Base-by-base conservation (phyloP, 2,888 invertebrate genomes). In the Volucella inflata region DNA sequence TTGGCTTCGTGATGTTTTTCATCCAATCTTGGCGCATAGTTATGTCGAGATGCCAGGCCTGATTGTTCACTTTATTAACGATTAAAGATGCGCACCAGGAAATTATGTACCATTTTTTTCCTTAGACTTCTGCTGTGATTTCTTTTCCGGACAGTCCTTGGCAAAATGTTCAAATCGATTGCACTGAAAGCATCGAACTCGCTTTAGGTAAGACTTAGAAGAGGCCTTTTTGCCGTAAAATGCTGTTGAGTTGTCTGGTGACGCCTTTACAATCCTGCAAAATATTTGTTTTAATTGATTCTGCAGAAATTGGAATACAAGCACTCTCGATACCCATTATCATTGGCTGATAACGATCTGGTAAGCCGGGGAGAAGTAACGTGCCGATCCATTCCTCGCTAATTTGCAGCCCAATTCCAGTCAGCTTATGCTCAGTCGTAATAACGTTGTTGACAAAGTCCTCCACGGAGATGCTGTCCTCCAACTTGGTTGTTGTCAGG, bases 301-400 rank as follows among this genome's bases (percentile, higher is more conserved):
- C 89, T 9, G 59, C 87, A 8, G 88, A 87, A 17, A 90, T 88
- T n/a, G 53, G 17, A 0, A 84, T 85, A 51, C 89, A 89, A 14
- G 87, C 88, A 64, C 84, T 89, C 10, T 87, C 85, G 8, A 87
- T 42, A 0, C 84, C 83, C 87, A 87, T 87, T 59, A 90, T 88
- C 89, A 90, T 89, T 6, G 89, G 89, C n/a, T 80, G 72, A 64
- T 88, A 90, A 36, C 87, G 75, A 17, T 89, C 88, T 16, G 89
- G 88, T 12, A 90, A 74, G 14, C 89, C 89, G 12, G 89, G 88
- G 12, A 90, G 74, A 53, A 90, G 75, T 6, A 90, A 74, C 2
- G 89, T 88, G 8, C 88, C 89, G 6, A 90, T 68, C 89, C 89
- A 90, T 42, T 88, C 84, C 9, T 87, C 80, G 2, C 42, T 53